Evolutionary conservation across 2,888 invertebrate species (phyloP), one percentile per base, ranked within the genome.

Genomic region (Agriotes lineatus): DNA sequence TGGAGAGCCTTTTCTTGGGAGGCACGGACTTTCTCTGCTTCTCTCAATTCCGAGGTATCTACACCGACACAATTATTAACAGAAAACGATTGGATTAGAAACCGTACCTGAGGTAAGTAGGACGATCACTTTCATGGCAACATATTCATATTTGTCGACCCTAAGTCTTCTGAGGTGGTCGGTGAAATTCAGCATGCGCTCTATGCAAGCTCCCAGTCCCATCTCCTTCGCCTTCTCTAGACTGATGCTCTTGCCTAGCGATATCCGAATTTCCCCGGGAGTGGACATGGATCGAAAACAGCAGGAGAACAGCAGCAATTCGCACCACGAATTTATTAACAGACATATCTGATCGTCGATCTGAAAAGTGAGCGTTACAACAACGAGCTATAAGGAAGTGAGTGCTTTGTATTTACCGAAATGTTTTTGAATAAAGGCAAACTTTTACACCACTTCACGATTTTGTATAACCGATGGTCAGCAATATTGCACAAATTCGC

Each of bases 371-470:
- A 72, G 16, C 14, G 1, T 1, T 42, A 4, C 7, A 16, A 42
- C 12, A 42, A 1, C 7, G 2, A 1, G 2, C 12, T 14, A 1
- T 18, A 18, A 3, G 0, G 2, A 4, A 42, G 6, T 14, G 14
- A 18, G 7, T 5, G 16, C 5, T 42, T 9, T 3, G 5, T 16
- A 85, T 90, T 88, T 80, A 96, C 96, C 79, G 96, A 95, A 78
- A 98, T 97, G 85, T 96, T 96, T 83, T 97, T 96, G 83, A 98
- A 98, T 20, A 98, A 89, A 12, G 98, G 97, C 82, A 98, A 86
- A 84, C 96, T 97, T 84, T 98, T 96, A 87, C 97, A 97, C 98
- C 98, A 98, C 83, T 97, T 96, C 72, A 98, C 98, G 76, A 98
- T 96, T 87, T 97, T 96, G 84, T 97, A 98, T 14, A 98, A 89